Base-by-base conservation (phyloP, 2,888 invertebrate species). In the Monochamus alternatus region DNA sequence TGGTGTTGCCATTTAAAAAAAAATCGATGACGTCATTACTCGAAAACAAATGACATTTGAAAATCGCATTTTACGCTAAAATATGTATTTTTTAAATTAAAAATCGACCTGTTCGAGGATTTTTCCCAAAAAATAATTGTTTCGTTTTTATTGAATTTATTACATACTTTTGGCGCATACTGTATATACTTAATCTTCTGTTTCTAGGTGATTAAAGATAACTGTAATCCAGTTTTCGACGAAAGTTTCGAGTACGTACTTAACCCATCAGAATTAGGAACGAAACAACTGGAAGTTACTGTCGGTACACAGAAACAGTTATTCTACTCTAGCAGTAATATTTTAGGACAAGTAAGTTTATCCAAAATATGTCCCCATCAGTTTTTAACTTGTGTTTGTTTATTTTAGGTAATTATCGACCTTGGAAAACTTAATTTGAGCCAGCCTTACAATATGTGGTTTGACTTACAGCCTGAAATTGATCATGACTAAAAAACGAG, bases 231-330 rank as follows among this genome's bases (percentile, higher is more conserved):
- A 0, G 92, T 95, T 38, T 98, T 94, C 87, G 97, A 98, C 88
- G 96, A 97, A 86, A 94, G 94, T 82, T 97, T 97, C 86, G 97
- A 98, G 87, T 98, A 96, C 90, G 90, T 94, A 63, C 93, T 97
- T 80, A 95, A 95, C 1, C 92, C 94, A 81, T 94, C 94, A 2
- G 97, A 97, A 87, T 89, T 97, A 71, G 92, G 93, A 84, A 92
- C 92, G 63, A 92, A 94, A 14, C 94, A 94, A 74, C 90, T 98
- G 75, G 96, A 97, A 89, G 92, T 98, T 44, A 95, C 96, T 0
- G 96, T 97, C 38, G 95, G 96, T 84, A 96, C 97, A 14, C 96
- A 96, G 87, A 97, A 97, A 86, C 95, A 95, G 75, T 93, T 95
- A 89, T 91, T 96, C 60, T 92, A 92, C 65, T 93, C 94, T n/a